Conservation (phyloP, 2,113 vertebrate species). For the Entelurus aequoreus region DNA sequence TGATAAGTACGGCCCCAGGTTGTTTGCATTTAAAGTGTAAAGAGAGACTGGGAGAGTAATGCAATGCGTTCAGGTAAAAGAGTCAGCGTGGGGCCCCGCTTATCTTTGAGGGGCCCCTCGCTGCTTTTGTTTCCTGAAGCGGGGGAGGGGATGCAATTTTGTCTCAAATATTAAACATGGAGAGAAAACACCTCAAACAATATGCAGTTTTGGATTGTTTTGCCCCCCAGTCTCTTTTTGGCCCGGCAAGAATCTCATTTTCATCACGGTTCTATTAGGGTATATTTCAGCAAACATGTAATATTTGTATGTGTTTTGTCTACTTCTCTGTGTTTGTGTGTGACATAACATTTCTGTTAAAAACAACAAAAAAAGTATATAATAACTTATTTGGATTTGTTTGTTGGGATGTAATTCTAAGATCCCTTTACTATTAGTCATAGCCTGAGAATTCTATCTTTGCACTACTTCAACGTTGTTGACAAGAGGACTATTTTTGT, state of each 20-base stretch:
- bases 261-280: slow-evolving; percentile 7
- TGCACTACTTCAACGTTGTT: slow-evolving; percentile 65
- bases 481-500: slow-evolving; percentile 46
- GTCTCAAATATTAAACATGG: background rate
- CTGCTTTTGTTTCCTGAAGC: slow-evolving; percentile 21
- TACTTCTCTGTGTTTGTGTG: slow-evolving; percentile 9
- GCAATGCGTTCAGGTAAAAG: slow-evolving; percentile 28
- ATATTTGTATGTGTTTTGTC: background rate
- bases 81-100: slow-evolving; percentile 37
- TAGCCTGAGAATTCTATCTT: slow-evolving; percentile 55
- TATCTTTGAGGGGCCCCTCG: slow-evolving; percentile 15
- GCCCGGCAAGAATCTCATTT: slow-evolving; percentile 19
- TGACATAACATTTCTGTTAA: slow-evolving; percentile 4
- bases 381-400: slow-evolving; percentile 55
- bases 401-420: slow-evolving; percentile 27
- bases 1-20: too few relatives aligned
- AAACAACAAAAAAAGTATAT: slow-evolving; percentile 37
- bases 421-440: slow-evolving; percentile 35
- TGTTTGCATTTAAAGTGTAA: slow-evolving; percentile 20
- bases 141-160: too few relatives aligned
- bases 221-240: slow-evolving; percentile 16
- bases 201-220: slow-evolving; percentile 5
- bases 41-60: slow-evolving; percentile 8
- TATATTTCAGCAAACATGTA: slow-evolving; percentile 5
- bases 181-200: slow-evolving; percentile 10